Evolutionary conservation across 2,113 vertebrate genomes (phyloP).

Genomic region (Gadus macrocephalus): DNA sequence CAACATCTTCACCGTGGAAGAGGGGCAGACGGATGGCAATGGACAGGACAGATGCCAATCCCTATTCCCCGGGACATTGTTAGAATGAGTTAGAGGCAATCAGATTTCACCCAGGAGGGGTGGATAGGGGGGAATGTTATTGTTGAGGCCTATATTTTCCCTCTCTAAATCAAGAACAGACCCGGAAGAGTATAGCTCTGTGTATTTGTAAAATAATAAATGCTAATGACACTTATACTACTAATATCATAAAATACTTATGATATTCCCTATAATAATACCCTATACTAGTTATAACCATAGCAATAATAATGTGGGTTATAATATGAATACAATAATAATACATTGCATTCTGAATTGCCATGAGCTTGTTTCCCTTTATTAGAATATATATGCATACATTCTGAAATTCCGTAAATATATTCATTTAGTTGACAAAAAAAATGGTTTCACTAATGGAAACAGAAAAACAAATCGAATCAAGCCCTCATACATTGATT

Average conservation of each 20-base stretch:
- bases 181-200: too few relatives aligned
- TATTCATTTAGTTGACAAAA: neutral
- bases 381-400: neutral
- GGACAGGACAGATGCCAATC: constrained; percentile 53
- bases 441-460: constrained; percentile 33
- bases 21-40: constrained; percentile 53
- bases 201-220: too few relatives aligned
- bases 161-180: too few relatives aligned
- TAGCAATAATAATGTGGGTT: too few relatives aligned
- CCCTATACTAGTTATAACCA: too few relatives aligned
- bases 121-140: constrained; percentile 21
- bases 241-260: too few relatives aligned
- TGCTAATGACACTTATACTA: too few relatives aligned
- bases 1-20: constrained; percentile 59
- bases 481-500: constrained; percentile 71
- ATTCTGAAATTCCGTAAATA: neutral
- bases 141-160: too few relatives aligned
- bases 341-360: too few relatives aligned
- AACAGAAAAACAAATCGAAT: constrained; percentile 62
- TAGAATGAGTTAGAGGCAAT: constrained; percentile 44
- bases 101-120: constrained; percentile 31
- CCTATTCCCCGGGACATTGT: constrained; percentile 52
- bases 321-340: too few relatives aligned
- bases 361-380: too few relatives aligned
- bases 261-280: too few relatives aligned